Conservation (phyloP, 2,113 vertebrate species). For the Myotis lucifugus region DNA sequence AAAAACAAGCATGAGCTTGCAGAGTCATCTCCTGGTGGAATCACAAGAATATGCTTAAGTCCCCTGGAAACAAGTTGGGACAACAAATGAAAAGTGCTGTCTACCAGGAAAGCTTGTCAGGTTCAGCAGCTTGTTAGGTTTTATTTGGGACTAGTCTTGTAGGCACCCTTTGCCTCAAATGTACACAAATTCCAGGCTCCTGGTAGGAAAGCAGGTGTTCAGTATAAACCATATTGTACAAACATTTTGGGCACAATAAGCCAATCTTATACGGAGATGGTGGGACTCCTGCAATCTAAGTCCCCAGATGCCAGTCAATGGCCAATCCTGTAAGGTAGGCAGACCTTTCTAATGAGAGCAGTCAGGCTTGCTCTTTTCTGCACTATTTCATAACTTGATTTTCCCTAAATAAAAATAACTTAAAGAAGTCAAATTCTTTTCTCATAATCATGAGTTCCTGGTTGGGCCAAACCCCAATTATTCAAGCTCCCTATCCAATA, state of each 20-base stretch:
- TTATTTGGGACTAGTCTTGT: neutral
- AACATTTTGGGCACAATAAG: neutral
- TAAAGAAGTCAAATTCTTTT: slow-evolving; percentile 29
- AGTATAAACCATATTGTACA: neutral
- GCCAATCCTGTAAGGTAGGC: neutral
- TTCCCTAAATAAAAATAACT: slow-evolving; percentile 31
- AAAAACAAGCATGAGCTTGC: neutral
- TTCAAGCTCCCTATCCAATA: neutral
- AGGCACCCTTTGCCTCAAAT: neutral
- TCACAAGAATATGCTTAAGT: neutral
- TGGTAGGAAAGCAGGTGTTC: neutral
- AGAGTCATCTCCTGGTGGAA: neutral
- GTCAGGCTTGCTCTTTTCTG: neutral
- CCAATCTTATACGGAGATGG: neutral
- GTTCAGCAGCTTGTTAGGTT: neutral
- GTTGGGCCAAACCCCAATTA: neutral
- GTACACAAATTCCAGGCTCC: neutral
- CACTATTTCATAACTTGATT: neutral
- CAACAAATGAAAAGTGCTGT: neutral
- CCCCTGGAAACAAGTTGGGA: neutral
- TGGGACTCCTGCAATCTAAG: neutral
- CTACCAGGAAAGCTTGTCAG: neutral
- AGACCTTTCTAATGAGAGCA: neutral
- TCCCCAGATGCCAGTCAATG: neutral
- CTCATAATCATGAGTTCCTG: neutral